phyloP scores from a whole-genome alignment of 2,113 vertebrate genomes.

The Heterotilapia buettikoferi region DNA sequence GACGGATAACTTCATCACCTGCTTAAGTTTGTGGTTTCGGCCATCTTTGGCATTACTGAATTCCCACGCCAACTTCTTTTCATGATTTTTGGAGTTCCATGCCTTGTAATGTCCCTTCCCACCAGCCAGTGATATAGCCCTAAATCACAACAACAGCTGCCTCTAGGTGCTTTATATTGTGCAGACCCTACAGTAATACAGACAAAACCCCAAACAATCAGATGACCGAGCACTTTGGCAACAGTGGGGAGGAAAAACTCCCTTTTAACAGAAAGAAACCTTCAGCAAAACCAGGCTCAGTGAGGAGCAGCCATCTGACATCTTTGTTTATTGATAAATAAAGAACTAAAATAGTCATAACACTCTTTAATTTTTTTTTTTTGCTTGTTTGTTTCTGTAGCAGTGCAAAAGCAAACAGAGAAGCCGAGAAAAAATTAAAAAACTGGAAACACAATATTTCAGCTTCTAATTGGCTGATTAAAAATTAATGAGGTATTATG shows the following conservation, averaged over 20 bases:
- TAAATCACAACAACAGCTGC: neutral
- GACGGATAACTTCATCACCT: neutral
- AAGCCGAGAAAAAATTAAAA: neutral
- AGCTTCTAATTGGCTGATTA: neutral
- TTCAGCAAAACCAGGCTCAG: neutral
- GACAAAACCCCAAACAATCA: neutral
- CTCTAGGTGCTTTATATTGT: neutral
- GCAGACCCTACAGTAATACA: accelerated
- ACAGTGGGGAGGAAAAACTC: neutral
- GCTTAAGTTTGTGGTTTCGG: neutral
- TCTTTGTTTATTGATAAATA: neutral
- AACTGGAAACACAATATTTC: neutral
- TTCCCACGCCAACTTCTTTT: accelerated
- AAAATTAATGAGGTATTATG: neutral
- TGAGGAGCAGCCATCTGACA: neutral
- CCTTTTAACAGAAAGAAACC: neutral
- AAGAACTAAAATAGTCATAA: accelerated
- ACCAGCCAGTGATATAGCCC: neutral
- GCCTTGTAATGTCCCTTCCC: neutral
- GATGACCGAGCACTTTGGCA: accelerated
- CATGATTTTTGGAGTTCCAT: neutral
- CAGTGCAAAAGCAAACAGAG: neutral
- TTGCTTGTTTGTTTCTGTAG: neutral
- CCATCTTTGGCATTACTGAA: neutral
- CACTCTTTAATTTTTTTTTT: neutral